Evolutionary conservation across 2,888 invertebrate species (phyloP).

Genomic region (Rhamnusium bicolor): DNA sequence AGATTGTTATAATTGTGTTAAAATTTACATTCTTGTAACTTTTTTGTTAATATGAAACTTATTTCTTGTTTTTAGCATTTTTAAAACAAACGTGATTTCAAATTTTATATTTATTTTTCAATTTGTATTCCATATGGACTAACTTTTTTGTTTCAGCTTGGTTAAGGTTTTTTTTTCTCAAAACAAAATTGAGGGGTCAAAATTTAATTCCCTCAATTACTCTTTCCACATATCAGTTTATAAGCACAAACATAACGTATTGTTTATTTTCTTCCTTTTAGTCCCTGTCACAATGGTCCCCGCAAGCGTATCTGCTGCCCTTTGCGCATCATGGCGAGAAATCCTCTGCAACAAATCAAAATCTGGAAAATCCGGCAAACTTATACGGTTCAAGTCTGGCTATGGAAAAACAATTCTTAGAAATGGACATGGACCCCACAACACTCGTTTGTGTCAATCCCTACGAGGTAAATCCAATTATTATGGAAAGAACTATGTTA

Average conservation of each 20-base stretch:
- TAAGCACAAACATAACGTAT: background rate
- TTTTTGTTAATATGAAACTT: background rate
- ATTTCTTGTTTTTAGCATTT: background rate
- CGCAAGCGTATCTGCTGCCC: constrained; percentile 64
- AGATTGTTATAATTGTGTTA: background rate
- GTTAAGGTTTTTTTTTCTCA: background rate
- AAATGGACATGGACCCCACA: constrained; percentile 56
- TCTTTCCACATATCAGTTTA: background rate
- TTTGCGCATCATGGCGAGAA: constrained; percentile 72
- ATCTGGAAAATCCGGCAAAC: constrained; percentile 39
- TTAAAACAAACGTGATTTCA: too few species aligned
- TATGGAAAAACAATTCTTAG: constrained; percentile 46
- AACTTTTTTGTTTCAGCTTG: background rate
- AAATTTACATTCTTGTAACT: background rate
- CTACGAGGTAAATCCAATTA: constrained; percentile 60
- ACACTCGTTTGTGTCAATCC: constrained; percentile 62
- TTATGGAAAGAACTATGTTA: constrained; percentile 41
- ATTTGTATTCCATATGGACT: background rate
- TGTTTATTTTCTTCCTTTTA: constrained; percentile 48
- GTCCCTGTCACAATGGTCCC: constrained; percentile 63
- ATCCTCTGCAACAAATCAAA: constrained; percentile 44
- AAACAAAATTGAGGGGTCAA: background rate
- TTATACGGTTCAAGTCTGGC: constrained; percentile 23
- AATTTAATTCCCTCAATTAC: background rate
- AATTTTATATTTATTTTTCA: background rate